A percentile compares a stretch with the other conserved stretches of the same genome.
Evolutionary conservation across 2,888 invertebrate species (phyloP).

Genomic region (Thera obeliscata): DNA sequence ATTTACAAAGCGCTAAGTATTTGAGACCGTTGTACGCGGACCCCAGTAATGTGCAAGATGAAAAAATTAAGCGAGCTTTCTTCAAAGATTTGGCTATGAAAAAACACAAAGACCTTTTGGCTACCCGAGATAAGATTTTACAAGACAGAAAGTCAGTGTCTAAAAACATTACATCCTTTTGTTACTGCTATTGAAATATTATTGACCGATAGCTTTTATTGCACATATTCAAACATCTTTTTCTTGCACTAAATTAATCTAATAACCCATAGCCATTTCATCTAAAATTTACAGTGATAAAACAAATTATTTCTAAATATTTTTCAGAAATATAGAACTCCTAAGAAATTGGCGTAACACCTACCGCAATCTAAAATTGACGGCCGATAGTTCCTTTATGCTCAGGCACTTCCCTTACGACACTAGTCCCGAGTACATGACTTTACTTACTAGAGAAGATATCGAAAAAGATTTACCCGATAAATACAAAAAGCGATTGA

Average conservation of each 20-base stretch:
- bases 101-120: slow-evolving; percentile 83
- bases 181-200: neutral
- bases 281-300: neutral
- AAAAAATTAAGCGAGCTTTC: slow-evolving; percentile 68
- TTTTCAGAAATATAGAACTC: slow-evolving; percentile 67
- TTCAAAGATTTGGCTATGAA: slow-evolving; percentile 80
- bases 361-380: slow-evolving; percentile 59
- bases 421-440: slow-evolving; percentile 82
- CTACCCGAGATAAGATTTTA: slow-evolving; percentile 81
- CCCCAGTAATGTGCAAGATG: slow-evolving; percentile 53
- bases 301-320: neutral
- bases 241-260: neutral
- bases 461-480: slow-evolving; percentile 78
- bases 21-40: slow-evolving; percentile 53
- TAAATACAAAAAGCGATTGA: slow-evolving; percentile 66
- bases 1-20: slow-evolving; percentile 76
- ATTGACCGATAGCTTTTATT: neutral
- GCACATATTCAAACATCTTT: neutral
- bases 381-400: slow-evolving; percentile 51
- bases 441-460: slow-evolving; percentile 76
- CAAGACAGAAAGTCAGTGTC: slow-evolving; percentile 85
- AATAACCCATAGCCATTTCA: neutral
- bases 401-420: slow-evolving; percentile 78
- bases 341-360: slow-evolving; percentile 82
- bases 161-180: neutral